Base-by-base conservation (phyloP, 2,888 invertebrate species). In the Pemphredon lugubris region DNA sequence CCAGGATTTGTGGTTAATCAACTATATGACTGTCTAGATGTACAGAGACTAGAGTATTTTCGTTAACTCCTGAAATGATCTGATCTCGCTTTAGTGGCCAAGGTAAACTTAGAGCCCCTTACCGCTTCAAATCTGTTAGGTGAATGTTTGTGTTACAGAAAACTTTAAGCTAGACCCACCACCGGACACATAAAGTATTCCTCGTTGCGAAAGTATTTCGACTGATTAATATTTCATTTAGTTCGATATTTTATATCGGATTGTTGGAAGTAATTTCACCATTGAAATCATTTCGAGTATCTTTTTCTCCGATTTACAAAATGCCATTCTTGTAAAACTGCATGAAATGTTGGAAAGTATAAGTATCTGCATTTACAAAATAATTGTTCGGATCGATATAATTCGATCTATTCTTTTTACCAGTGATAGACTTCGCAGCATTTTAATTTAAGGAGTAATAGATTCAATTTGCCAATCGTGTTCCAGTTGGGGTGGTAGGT, bases 1-100 rank as follows among this genome's bases (percentile, higher is more conserved):
- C 82, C 83, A 83, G 84, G 83, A 87, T 79, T 84, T 84, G 81
- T 84, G 87, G 78, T 81, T 73, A 68, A 81, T 81, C 79, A 72
- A 75, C 75, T 78, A 73, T n/a, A n/a, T 82, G 78, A 78, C 73
- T 78, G 74, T 81, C 76, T 84, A 81, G 72, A 75, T 79, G 71
- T 54, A 68, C 60, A 76, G 73, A 75, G 73, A 75, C 72, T 82
- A 80, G 66, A 73, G 61, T 82, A 71, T 77, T 79, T 75, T 65
- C 66, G 54, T 83, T 72, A 77, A 60, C 66, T 67, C 61, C 70
- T 51, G 82, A 81, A 77, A 81, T 53, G 77, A 76, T 80, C 74
- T 61, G 79, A 75, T 83, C 80, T 81, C 82, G 68, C 63, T 84
- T 83, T 86, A 79, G 70, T 67, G 73, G 78, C 71, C 76, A 86